phyloP scores from a whole-genome alignment of 2,113 vertebrate species.

The Callionymus lyra region DNA sequence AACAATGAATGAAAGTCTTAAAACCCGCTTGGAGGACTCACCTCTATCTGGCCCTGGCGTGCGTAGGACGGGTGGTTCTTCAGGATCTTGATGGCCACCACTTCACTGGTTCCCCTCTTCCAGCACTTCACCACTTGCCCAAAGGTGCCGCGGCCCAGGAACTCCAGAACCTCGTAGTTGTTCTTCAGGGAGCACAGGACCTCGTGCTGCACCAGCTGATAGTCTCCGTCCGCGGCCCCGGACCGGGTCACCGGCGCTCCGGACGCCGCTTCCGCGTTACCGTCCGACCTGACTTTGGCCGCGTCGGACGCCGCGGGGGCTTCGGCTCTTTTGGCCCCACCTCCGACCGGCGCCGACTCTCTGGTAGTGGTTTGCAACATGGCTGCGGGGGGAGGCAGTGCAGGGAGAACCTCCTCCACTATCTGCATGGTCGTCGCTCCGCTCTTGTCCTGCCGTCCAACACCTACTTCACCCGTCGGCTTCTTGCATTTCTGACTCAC shows the following conservation, averaged over 20 bases:
- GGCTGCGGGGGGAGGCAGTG: constrained; percentile 60
- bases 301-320: constrained; percentile 11
- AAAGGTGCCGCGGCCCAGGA: constrained; percentile 94
- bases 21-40: constrained; percentile 8
- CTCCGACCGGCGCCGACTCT: constrained; percentile 67
- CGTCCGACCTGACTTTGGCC: constrained; percentile 16
- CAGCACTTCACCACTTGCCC: constrained; percentile 97
- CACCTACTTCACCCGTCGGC: constrained; percentile 76
- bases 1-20: too few species aligned
- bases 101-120: constrained; percentile 89
- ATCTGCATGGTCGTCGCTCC: constrained; percentile 84
- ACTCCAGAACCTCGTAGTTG: constrained; percentile 92
- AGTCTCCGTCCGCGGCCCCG: constrained; percentile 77
- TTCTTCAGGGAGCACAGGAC: constrained; percentile 89
- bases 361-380: constrained; percentile 90
- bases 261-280: constrained; percentile 44
- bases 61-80: constrained; percentile 98
- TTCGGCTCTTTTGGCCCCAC: constrained; percentile 18
- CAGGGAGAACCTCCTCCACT: constrained; percentile 81
- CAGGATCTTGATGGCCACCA: constrained; percentile 93
- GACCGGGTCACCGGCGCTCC: constrained; percentile 44
- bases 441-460: constrained; percentile 60
- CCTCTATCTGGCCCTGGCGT: constrained; percentile 95
- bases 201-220: constrained; percentile 93
- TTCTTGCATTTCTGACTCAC: constrained; percentile 78